Base-by-base conservation (phyloP, 2,888 invertebrate genomes). In the Cryptus armator region DNA sequence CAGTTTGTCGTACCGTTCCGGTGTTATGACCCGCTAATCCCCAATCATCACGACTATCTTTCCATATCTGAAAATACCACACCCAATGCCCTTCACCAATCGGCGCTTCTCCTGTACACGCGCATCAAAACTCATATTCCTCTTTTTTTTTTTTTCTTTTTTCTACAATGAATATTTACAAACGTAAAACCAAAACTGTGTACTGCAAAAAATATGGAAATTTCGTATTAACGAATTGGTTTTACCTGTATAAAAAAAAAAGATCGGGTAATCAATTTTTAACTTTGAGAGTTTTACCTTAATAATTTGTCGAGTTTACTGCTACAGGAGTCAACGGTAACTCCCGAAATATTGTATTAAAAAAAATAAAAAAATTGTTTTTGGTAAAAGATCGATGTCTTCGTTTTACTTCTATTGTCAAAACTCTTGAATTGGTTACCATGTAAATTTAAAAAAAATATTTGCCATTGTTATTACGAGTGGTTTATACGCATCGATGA, bases 61-160 rank as follows among this genome's bases (percentile, higher is more conserved):
- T 68, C 86, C 86, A 86, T 72, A 81, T 88, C 88, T 89, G 88
- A 88, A 88, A 85, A 85, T 48, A 88, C 86, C 85, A 88, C 85
- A 87, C 83, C 75, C 79, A 79, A 74, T 59, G 62, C 80, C 86
- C 78, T 76, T 75, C 84, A 84, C 84, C 81, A 64, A 84, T 74
- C 77, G 62, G 24, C 32, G 48, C 53, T 68, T 59, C 10, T 14
- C 14, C 62, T n/a, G 3, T 29, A 5, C n/a, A 59, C 59, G 24
- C 29, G 3, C 59, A 3, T 1, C 14, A 32, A 14, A 24, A 62
- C 32, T 6, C 29, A n/a, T 48, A 62, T n/a, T n/a, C 14, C 62
- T 14, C 2, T 14, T n/a, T 62, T 48, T 46, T 46, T 46, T 46
- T 46, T n/a, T 14, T 1, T 14, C 7, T 62, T 48, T 12, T 48